Conservation (phyloP, 2,113 vertebrate genomes). For the Pangasianodon gigas region DNA sequence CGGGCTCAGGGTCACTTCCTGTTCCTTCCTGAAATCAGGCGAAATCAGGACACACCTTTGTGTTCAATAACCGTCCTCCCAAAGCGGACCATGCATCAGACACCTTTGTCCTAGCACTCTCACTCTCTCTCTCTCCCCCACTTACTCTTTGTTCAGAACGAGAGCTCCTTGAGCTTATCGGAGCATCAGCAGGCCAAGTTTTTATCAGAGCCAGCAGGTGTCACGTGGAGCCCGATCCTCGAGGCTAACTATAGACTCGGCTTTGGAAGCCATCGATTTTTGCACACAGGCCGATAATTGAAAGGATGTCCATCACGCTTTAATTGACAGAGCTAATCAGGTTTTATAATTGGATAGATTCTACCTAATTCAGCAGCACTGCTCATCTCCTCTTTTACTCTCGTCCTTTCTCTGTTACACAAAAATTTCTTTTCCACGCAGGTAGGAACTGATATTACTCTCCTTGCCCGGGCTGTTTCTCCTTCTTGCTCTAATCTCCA, state of each 20-base stretch:
- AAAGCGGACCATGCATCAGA: constrained; percentile 15
- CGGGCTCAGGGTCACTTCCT: not conserved
- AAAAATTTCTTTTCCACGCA: constrained; percentile 19
- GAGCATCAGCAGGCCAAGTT: constrained; percentile 63
- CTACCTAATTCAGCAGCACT: constrained; percentile 55
- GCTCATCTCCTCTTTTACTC: constrained; percentile 28
- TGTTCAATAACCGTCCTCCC: constrained; percentile 42
- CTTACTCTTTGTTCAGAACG: constrained; percentile 52
- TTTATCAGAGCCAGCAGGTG: constrained; percentile 75
- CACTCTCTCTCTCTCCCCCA: not conserved
- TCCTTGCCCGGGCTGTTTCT: not conserved
- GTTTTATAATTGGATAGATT: constrained; percentile 83
- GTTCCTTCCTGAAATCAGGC: not conserved
- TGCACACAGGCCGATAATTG: constrained; percentile 71
- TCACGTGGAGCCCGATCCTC: constrained; percentile 56
- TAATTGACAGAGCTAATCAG: constrained; percentile 85
- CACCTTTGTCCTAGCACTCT: constrained; percentile 46
- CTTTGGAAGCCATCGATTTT: constrained; percentile 66
- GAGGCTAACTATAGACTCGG: constrained; percentile 30
- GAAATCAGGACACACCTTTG: not conserved
- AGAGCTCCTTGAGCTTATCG: constrained; percentile 70
- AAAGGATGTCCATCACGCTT: constrained; percentile 80
- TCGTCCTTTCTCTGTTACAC: not conserved
- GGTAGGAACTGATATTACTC: constrained; percentile 25
- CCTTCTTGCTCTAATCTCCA: constrained; percentile 4